phyloP scores from a whole-genome alignment of 1,140 invertebrate genomes.

The Drosophila simulans region DNA sequence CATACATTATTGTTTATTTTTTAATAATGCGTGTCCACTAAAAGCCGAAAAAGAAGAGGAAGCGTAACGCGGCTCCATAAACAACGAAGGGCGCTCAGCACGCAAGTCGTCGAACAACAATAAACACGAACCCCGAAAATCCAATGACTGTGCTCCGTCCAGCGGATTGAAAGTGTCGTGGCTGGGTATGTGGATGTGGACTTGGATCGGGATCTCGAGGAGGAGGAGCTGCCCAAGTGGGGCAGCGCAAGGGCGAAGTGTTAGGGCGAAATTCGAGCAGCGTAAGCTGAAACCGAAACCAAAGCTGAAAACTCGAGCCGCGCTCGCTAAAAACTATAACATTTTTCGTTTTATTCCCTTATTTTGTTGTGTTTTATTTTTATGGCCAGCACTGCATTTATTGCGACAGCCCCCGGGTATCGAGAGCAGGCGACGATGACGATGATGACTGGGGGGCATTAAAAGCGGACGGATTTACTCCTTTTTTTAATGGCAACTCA shows the following conservation, averaged over 20 bases:
- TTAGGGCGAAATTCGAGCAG: conserved; percentile 63
- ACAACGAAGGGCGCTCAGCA: conserved; percentile 57
- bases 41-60: conserved; percentile 55
- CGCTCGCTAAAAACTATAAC: conserved; percentile 71
- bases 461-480: conserved; percentile 61
- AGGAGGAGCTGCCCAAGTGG: conserved; percentile 18
- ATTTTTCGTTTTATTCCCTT: conserved; percentile 52
- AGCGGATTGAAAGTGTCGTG: conserved; percentile 11
- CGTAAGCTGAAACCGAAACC: conserved; percentile 67
- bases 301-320: conserved; percentile 12
- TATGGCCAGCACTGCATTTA: conserved; percentile 78
- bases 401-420: conserved; percentile 54
- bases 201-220: conserved; percentile 5
- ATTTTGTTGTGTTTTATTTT: conserved; percentile 68
- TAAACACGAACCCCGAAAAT: conserved; percentile 70
- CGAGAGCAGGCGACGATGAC: conserved; percentile 16
- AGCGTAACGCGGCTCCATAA: conserved; percentile 77
- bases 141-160: conserved; percentile 28
- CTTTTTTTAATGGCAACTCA: conserved; percentile 68
- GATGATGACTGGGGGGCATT: conserved; percentile 51
- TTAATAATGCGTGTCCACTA: conserved; percentile 84
- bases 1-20: conserved; percentile 79
- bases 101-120: conserved; percentile 65
- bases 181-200: too few relatives aligned
- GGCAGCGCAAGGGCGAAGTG: conserved; percentile 7